A percentile compares a stretch with the other conserved stretches of the same genome.
Evolutionary conservation across 2,797 vertebrate species (phyloP).

Genomic region (Sparidentex hasta): DNA sequence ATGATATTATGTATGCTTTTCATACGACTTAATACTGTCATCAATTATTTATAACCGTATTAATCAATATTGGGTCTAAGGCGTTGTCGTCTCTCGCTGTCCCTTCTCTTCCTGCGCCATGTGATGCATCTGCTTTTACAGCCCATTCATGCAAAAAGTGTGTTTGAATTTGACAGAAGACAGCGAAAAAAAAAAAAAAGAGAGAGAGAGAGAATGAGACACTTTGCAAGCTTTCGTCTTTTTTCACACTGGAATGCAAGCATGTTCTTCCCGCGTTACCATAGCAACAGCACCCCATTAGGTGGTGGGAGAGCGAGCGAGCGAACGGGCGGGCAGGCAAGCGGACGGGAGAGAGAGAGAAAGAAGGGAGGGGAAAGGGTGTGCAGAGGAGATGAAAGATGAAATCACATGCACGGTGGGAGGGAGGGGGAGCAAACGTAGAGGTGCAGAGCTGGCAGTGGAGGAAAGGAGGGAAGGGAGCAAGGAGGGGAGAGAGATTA

Average conservation of each 20-base stretch:
- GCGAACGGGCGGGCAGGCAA: conserved; percentile 54
- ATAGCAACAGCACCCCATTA: conserved; percentile 84
- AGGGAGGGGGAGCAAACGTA: conserved; percentile 2
- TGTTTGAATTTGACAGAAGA: conserved; percentile 36
- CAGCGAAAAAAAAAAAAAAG: conserved; percentile 7
- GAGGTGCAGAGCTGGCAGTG: not conserved
- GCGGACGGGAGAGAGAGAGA: conserved; percentile 15
- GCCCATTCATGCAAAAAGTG: conserved; percentile 3
- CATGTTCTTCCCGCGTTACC: conserved; percentile 70
- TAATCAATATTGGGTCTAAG: not conserved
- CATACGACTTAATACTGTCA: not conserved
- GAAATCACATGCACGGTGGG: not conserved
- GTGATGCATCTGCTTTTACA: not conserved
- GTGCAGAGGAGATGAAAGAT: conserved; percentile 26
- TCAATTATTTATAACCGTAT: conserved; percentile 41
- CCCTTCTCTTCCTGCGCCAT: not conserved
- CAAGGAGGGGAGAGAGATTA: not conserved
- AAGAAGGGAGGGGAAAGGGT: conserved; percentile 15
- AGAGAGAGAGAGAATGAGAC: conserved; percentile 34
- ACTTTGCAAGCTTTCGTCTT: conserved; percentile 57
- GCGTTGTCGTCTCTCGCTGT: not conserved
- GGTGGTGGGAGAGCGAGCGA: conserved; percentile 63
- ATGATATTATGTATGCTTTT: conserved; percentile 11
- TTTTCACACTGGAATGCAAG: conserved; percentile 55
- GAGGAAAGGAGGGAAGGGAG: not conserved